Base-by-base conservation (phyloP, 2,797 vertebrate genomes). In the Salmo trutta region DNA sequence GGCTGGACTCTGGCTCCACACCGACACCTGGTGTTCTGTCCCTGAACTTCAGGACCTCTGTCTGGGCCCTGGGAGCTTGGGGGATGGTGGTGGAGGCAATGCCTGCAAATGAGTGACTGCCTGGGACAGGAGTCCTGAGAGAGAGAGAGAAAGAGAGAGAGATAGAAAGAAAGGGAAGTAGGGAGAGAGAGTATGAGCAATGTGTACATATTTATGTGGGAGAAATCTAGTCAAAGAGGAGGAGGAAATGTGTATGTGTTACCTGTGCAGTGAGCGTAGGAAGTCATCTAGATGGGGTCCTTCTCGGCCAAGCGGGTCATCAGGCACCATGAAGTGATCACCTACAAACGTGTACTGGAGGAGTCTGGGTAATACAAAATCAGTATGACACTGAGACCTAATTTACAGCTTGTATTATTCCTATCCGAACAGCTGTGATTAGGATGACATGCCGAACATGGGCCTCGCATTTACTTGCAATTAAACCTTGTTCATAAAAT, bases 251-350 rank as follows among this genome's bases (percentile, higher is more conserved):
- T 68, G 36, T 53, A 47, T 31, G 47, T 52, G 64, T 69, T 88
- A 97, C 96, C 94, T 93, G 77, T 89, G 89, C 0, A 89, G 89
- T 33, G 92, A 92, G 79, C 91, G 93, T 14, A 98, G 89, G 74
- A 98, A 97, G 41, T 95, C 91, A 21, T 94, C 93, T 79, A 97
- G 88, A 75, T 95, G 96, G 41, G 97, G 97, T n/a, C 97, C 97
- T 4, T 92, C 93, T 81, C 95, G 88, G 16, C 97, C 97, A 77
- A 98, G 77, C 0, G 97, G 97, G 75, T 98, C 97, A 52, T 97
- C 96, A 0, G 97, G 96, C 62, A 98, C 93, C 96, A 98, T 97
- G 88, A 98, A 97, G 79, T 92, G 95, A 83, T 97, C 95, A 4
- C 95, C 96, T 21, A 94, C 96, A 77, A 98, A 97, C 1, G 96